phyloP scores from a whole-genome alignment of 2,113 vertebrate genomes.

The Ivindomyrus marchei region DNA sequence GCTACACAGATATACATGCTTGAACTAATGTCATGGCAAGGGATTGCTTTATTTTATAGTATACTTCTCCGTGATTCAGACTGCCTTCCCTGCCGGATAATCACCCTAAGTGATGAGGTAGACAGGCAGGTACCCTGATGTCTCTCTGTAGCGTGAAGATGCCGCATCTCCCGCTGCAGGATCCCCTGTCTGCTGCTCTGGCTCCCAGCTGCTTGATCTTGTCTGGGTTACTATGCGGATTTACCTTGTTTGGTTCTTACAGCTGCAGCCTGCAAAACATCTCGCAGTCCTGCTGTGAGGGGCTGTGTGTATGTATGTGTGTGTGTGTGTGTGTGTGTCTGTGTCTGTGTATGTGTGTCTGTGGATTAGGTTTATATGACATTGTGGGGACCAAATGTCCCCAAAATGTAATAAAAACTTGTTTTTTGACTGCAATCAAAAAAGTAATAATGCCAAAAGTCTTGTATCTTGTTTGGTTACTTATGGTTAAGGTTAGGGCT shows the following conservation, averaged over 20 bases:
- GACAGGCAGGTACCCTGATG: not conserved
- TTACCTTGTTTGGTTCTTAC: not conserved
- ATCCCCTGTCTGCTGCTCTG: not conserved
- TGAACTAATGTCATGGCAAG: not conserved
- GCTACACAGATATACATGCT: not conserved
- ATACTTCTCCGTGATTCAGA: not conserved
- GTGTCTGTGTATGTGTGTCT: too few species aligned
- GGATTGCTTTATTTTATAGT: not conserved
- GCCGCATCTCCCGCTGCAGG: not conserved
- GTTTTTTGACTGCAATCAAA: too few species aligned
- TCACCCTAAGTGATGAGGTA: not conserved
- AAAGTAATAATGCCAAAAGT: too few species aligned
- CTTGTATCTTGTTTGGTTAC: too few species aligned
- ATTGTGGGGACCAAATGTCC: not conserved
- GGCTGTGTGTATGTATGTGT: not conserved
- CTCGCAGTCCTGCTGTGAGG: not conserved
- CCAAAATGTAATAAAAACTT: too few species aligned
- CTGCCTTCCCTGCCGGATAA: not conserved
- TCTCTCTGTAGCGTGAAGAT: not conserved
- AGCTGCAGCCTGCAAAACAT: not conserved
- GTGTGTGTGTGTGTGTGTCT: not conserved
- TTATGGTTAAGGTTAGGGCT: too few species aligned
- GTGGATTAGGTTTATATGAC: not conserved
- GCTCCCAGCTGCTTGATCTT: not conserved
- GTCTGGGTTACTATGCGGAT: not conserved